phyloP scores from a whole-genome alignment of 2,888 invertebrate species.

The Polydrusus cervinus region DNA sequence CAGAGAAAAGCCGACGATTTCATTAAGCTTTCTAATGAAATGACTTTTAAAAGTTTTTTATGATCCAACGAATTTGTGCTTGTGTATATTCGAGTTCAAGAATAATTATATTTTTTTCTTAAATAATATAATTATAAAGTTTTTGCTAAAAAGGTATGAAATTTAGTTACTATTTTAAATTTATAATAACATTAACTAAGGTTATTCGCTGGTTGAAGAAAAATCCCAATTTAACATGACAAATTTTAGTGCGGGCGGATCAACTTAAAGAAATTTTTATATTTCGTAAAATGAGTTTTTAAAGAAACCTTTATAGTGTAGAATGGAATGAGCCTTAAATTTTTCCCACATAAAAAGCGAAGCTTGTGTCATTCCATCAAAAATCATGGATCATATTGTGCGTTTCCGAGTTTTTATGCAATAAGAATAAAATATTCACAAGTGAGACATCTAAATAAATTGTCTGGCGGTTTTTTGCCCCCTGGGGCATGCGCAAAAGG shows the following conservation, averaged over 20 bases:
- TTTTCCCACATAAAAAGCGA: not conserved
- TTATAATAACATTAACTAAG: no score
- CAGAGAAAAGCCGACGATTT: constrained; percentile 20
- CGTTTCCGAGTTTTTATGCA: constrained; percentile 36
- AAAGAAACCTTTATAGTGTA: no score
- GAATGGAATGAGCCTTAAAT: no score
- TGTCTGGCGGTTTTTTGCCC: constrained; percentile 29
- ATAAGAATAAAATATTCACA: constrained; percentile 44
- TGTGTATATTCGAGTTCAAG: no score
- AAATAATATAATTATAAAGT: no score
- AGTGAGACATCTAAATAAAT: constrained; percentile 49
- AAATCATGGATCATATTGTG: constrained; percentile 43
- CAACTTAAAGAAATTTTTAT: no score
- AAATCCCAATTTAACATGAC: no score
- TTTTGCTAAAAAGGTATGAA: no score
- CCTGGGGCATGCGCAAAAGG: constrained; percentile 38
- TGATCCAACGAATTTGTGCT: not conserved
- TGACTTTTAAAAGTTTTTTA: constrained; percentile 31
- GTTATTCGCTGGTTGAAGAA: no score
- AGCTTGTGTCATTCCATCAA: constrained; percentile 33
- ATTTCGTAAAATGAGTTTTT: no score
- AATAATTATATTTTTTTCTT: not conserved
- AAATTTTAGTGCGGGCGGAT: no score
- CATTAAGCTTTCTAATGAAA: constrained; percentile 32
- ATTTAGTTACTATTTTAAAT: no score